Evolutionary conservation across 1,140 invertebrate species (phyloP), one percentile per base, ranked within the genome.

Genomic region (Brachionus calyciflorus): DNA sequence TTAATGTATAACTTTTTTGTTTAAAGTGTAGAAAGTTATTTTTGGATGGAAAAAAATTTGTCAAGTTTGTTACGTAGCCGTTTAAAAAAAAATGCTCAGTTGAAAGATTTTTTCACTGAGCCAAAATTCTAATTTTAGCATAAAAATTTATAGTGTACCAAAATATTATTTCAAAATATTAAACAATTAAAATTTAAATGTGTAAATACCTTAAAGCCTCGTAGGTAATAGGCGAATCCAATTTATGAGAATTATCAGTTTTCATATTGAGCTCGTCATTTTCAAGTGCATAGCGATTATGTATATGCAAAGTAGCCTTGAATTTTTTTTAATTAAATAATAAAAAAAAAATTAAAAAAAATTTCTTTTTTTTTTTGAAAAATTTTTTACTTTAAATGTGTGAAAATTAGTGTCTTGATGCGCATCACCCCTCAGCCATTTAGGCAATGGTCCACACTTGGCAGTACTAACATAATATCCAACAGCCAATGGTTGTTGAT

Each of bases 401-500:
- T 24, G 92, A 90, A 37, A 93, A 89, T 94, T 94, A 98, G 87
- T 98, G 99, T 76, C 73, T 26, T 57, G 10, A 0, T 33, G 41
- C 1, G 28, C 19, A 6, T 73, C 33, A 4, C 69, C 69, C 1
- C 49, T 17, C 9, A 69, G 14, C 96, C 96, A 99, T 10, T 89
- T 88, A 14, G 97, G 96, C 89, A 99, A 91, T 40, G 90, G 89
- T 26, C 93, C 93, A 37, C 94, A 92, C 51, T 92, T 92, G 28
- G 96, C 96, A 46, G 96, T 99, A 9, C 94, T 98, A 51, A 99
- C 92, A 81, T 95, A 89, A 85, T 98, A 99, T 44, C 96, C 97
- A 78, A 98, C 89, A 69, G 97, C 97, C 77, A 99, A 87, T 1
- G 97, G 97, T 85, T 99, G 97, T 84, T 99, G 95, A 63, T 97